A percentile compares a stretch with the other conserved stretches of the same genome.
phyloP scores from a whole-genome alignment of 37 sponge, comb jelly and placozoan genomes.

The Amphimedon queenslandica region DNA sequence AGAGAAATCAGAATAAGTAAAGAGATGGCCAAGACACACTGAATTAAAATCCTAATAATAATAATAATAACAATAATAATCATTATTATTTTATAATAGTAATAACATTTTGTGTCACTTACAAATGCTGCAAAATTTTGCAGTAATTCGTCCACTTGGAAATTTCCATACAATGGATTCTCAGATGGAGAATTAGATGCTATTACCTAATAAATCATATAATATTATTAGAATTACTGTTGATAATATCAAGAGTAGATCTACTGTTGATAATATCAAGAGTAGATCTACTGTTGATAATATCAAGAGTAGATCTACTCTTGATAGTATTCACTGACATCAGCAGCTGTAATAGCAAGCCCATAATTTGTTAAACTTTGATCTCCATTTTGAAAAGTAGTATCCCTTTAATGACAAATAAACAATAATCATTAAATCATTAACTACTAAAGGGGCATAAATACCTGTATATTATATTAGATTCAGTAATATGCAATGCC shows the following conservation, averaged over 20 bases:
- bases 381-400: conserved; percentile 9
- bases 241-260: too few relatives aligned
- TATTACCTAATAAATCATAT: neutral
- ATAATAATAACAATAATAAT: neutral
- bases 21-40: conserved; percentile 63
- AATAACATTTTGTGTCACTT: neutral
- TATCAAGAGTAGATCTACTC: too few relatives aligned
- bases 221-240: too few relatives aligned
- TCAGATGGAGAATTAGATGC: neutral
- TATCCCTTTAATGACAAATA: conserved; percentile 9
- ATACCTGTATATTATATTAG: conserved; percentile 49
- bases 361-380: conserved; percentile 13
- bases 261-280: too few relatives aligned
- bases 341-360: conserved; percentile 18
- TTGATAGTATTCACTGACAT: too few relatives aligned
- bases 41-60: conserved; percentile 36
- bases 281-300: too few relatives aligned
- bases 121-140: conserved; percentile 40
- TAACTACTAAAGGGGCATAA: neutral
- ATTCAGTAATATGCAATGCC: conserved; percentile 21
- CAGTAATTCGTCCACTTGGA: conserved; percentile 26
- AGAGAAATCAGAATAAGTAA: conserved; percentile 60
- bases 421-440: neutral
- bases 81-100: neutral
- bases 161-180: conserved; percentile 41